Percentiles rank a stretch among this genome's conserved stretches.
phyloP scores from a whole-genome alignment of 2,113 vertebrate genomes.

The Heterotilapia buettikoferi region DNA sequence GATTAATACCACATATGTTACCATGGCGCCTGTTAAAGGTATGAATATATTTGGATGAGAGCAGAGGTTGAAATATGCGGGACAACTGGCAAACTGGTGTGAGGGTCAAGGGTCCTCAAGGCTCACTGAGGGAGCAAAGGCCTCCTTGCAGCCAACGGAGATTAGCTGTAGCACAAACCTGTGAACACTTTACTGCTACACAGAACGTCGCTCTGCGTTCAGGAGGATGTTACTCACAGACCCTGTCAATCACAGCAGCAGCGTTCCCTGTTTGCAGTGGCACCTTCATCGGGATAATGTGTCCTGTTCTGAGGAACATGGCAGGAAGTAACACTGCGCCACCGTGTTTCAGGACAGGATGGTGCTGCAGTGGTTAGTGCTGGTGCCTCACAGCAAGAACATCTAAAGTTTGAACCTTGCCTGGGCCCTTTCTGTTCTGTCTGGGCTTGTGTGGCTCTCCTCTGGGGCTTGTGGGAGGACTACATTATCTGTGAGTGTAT shows the following conservation, averaged over 20 bases:
- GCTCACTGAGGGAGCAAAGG: fast-evolving
- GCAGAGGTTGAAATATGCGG: background rate
- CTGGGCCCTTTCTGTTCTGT: background rate
- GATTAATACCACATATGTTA: background rate
- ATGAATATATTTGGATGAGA: background rate
- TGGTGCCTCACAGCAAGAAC: background rate
- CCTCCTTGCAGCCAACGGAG: fast-evolving
- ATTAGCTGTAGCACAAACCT: background rate
- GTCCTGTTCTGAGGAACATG: background rate
- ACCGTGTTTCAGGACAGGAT: background rate
- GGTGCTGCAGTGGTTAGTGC: background rate
- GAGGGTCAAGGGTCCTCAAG: fast-evolving
- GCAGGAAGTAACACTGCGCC: background rate
- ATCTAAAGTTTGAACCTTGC: background rate
- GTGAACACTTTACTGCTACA: background rate
- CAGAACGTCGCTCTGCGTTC: background rate
- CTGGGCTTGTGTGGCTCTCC: background rate
- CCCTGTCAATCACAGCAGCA: fast-evolving
- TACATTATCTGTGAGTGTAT: background rate
- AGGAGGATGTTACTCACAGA: fast-evolving
- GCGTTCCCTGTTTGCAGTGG: background rate
- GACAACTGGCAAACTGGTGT: background rate
- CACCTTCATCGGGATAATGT: fast-evolving
- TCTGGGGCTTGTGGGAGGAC: background rate
- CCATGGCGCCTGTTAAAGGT: fast-evolving